Base-by-base conservation (phyloP, 1,140 invertebrate species). In the Camponotus pennsylvanicus region DNA sequence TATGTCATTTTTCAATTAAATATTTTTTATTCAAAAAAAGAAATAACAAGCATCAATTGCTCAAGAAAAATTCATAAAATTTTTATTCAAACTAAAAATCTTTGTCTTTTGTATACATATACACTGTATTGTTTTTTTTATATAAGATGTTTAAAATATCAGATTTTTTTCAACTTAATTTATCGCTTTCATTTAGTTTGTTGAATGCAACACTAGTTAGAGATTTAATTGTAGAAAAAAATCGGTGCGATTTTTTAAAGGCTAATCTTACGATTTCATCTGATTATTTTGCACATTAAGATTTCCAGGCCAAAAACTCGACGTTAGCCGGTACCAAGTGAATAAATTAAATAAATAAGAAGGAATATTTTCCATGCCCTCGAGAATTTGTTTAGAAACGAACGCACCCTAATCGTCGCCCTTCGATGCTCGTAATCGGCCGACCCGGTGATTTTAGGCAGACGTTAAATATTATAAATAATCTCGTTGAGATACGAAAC, bases 381-480 rank as follows among this genome's bases (percentile, higher is more conserved):
- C 8, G 3, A 27, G 8, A 42, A 15, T 21, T 21, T n/a, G 18
- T 15, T 32, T 15, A 13, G 5, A 9, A 34, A 32, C 3, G 27
- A 8, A 42, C n/a, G 52, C 8, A 8, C 18, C 15, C 15, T 1
- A 11, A 15, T 49, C 3, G 18, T 15, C 6, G 34, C n/a, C 37
- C 40, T 42, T 40, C 18, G 11, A 15, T 3, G 34, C 2, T 34
- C 66, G 37, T n/a, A 67, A 34, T 34, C 61, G 52, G 3, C 3
- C 2, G 52, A 18, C 3, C 11, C 18, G 34, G 11, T 52, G 69
- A 71, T 73, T 61, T 61, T 40, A 67, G 67, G 79, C 79, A 55
- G 13, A 55, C 40, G 40, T 83, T 55, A 66, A 71, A 61, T 83
- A 73, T 83, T 83, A 61, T 75, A 83, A 83, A 83, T 75, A 83